Evolutionary conservation across 2,888 invertebrate genomes (phyloP), one percentile per base, ranked within the genome.

Genomic region (Drosophila cyrtoloma): DNA sequence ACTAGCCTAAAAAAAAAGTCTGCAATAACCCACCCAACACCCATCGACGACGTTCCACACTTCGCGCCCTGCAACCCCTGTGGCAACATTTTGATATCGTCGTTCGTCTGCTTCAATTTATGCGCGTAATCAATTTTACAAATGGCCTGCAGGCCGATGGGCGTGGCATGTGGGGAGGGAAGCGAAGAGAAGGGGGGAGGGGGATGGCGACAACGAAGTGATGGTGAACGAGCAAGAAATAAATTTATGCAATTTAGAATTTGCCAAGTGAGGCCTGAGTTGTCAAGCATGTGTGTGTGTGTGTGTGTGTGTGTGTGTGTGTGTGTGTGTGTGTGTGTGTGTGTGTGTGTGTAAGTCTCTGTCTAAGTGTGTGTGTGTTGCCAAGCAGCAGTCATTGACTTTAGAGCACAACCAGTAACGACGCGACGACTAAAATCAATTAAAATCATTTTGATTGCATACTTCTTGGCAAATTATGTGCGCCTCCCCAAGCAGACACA

Each of bases 61-160:
- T 53, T 9, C 2, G 7, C n/a, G 19, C 9, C 5, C 35, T 51
- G 7, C 77, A 78, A 63, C 72, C 68, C 73, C 70, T 77, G 81
- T 67, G 81, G 81, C 79, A 81, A 70, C 69, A 77, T 79, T 79
- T 79, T 73, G 77, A 77, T 79, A 81, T 62, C 77, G 81, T 66
- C 67, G 70, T 66, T 75, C 79, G 91, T 86, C 91, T 84, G 86
- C 89, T 82, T 86, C 90, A 90, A 90, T 90, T 90, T 91, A 90
- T 90, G 91, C 90, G 84, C 91, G 86, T 91, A 91, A 90, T 90
- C 90, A 91, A 89, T 91, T 90, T 90, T 89, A 87, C 86, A 90
- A 90, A 90, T 86, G 84, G 87, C 91, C 87, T 81, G 77, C 86
- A 85, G 84, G 75, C 77, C 70, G 75, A 57, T 59, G 66, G 67